Percentiles rank a stretch among this genome's conserved stretches.
These are phyloP conservation scores for Calliscelio sp. DNA, from an alignment of 2,888 invertebrate genomes.

Conservation along the genomic window DNA sequence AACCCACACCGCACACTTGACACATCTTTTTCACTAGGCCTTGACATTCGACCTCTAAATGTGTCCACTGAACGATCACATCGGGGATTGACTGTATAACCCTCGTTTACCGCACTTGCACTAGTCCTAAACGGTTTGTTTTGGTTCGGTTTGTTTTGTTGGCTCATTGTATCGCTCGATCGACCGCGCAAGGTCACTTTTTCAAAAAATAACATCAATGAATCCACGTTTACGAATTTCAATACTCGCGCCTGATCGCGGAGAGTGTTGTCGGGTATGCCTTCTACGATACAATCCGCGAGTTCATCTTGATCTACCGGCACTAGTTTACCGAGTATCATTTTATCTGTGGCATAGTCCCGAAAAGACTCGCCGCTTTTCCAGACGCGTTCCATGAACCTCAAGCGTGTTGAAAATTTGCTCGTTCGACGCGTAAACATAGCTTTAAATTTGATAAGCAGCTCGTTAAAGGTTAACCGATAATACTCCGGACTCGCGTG, in stretches of 20 bases:
- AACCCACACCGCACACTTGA: too few species aligned
- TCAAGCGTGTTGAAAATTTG: slow-evolving; percentile 8
- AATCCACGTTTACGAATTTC: not conserved
- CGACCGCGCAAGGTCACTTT: slow-evolving; percentile 13
- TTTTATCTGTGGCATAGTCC: slow-evolving; percentile 18
- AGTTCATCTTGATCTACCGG: slow-evolving; percentile 10
- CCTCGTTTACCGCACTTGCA: not conserved
- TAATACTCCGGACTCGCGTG: slow-evolving; percentile 4
- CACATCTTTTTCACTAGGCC: too few species aligned
- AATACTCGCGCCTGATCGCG: not conserved
- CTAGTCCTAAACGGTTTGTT: not conserved
- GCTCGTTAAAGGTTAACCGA: not conserved
- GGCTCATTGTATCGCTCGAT: not conserved
- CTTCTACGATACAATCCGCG: not conserved
- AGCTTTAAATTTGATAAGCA: not conserved
- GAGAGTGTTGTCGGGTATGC: slow-evolving; percentile 15
- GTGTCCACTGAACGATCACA: not conserved
- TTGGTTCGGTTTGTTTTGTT: not conserved
- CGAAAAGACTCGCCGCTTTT: slow-evolving; percentile 5
- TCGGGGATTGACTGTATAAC: not conserved
- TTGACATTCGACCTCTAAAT: too few species aligned
- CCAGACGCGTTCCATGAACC: slow-evolving; percentile 16
- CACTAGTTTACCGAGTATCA: slow-evolving; percentile 6
- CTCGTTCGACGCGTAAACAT: slow-evolving; percentile 17
- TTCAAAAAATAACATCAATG: slow-evolving; percentile 17